Percentiles rank a stretch among this genome's conserved stretches.
These are phyloP conservation scores for Phalacrocorax pelagicus DNA, from an alignment of 2,113 vertebrate genomes.

Conservation along the genomic window DNA sequence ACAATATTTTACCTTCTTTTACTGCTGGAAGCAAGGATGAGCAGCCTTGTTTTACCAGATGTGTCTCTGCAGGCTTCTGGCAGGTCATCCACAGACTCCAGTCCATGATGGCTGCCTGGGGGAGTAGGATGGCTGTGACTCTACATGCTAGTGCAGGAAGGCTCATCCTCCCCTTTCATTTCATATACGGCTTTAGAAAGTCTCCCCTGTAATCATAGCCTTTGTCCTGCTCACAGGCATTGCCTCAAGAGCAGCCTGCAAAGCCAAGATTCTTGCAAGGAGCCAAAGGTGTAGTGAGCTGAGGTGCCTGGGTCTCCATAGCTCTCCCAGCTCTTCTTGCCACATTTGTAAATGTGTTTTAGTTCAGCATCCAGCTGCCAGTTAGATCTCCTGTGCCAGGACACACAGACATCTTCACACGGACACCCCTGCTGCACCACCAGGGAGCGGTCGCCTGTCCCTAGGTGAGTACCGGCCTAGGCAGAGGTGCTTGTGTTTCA, in stretches of 20 bases:
- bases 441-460: accelerated
- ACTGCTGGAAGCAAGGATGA: background rate
- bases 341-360: accelerated
- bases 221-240: background rate
- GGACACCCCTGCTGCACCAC: too few relatives aligned
- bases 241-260: background rate
- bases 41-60: background rate
- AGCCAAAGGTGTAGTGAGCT: background rate
- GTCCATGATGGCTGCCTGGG: background rate
- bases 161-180: background rate
- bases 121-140: background rate
- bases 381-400: background rate
- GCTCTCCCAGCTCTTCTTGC: background rate
- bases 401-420: accelerated
- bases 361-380: background rate
- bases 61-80: background rate
- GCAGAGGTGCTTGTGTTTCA: background rate
- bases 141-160: accelerated
- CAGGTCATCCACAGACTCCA: background rate
- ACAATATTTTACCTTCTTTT: background rate
- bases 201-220: background rate
- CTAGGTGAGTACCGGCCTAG: background rate
- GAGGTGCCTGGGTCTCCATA: background rate
- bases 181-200: background rate
- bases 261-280: background rate